Percentiles rank a stretch among this genome's conserved stretches.
These are phyloP conservation scores for Tetranychus truncatus DNA, from an alignment of 2,888 invertebrate species.

Conservation along the genomic window DNA sequence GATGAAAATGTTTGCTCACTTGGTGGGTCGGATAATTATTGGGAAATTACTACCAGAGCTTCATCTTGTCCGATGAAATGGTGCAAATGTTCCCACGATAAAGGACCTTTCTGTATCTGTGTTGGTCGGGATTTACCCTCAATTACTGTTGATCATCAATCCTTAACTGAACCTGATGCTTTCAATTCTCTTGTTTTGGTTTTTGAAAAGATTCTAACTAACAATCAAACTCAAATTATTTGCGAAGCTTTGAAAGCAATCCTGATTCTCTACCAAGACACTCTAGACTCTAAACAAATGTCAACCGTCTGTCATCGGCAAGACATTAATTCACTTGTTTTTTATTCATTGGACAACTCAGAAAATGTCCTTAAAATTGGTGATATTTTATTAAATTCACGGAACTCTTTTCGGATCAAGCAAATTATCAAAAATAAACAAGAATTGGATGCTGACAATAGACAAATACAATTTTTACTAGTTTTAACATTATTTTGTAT, in stretches of 20 bases:
- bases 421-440: constrained; percentile 10
- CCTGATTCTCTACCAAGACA: constrained; percentile 5
- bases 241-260: constrained; percentile 1
- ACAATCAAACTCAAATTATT: constrained; percentile 10
- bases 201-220: background rate
- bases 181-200: constrained; percentile 6
- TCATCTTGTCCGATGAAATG: constrained; percentile 5
- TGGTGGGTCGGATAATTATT: background rate
- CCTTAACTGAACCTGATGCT: background rate
- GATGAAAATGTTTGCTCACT: constrained; percentile 18
- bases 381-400: constrained; percentile 4
- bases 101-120: constrained; percentile 9
- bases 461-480: background rate
- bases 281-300: background rate
- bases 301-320: background rate
- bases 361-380: constrained; percentile 5
- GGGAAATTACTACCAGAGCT: background rate
- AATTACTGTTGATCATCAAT: background rate
- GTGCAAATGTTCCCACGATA: constrained; percentile 6
- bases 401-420: constrained; percentile 4
- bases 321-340: background rate
- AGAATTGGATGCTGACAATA: background rate
- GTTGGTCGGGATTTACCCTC: background rate
- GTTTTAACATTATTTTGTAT: background rate
- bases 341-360: background rate